Evolutionary conservation across 2,888 invertebrate species (phyloP).

Genomic region (Coleophora flavipennella): DNA sequence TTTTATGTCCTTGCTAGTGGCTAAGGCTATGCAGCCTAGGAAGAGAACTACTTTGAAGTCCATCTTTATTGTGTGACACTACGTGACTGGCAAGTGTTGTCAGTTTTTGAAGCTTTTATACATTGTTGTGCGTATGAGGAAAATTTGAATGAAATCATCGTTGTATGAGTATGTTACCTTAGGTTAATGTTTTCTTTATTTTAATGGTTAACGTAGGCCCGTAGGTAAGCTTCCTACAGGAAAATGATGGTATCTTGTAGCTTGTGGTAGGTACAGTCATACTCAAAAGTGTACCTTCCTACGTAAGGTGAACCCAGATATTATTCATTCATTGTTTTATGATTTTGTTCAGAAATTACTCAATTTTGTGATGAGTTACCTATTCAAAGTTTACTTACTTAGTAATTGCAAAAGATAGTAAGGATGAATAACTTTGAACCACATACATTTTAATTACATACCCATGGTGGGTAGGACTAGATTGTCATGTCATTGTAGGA

Average conservation of each 20-base stretch:
- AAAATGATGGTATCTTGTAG: slow-evolving; percentile 33
- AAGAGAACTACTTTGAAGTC: slow-evolving; percentile 15
- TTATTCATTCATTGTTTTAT: too few relatives aligned
- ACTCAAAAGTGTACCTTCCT: slow-evolving; percentile 14
- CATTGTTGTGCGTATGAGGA: slow-evolving; percentile 38
- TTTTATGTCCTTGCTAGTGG: slow-evolving; percentile 33
- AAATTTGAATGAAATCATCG: slow-evolving; percentile 40
- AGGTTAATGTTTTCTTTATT: slow-evolving; percentile 39
- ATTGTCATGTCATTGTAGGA: too few relatives aligned
- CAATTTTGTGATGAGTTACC: too few relatives aligned
- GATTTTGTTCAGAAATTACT: too few relatives aligned
- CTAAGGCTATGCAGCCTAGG: slow-evolving; percentile 28
- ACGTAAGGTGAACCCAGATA: too few relatives aligned
- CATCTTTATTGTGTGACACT: slow-evolving; percentile 1
- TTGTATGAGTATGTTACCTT: slow-evolving; percentile 1
- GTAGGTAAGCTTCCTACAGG: slow-evolving; percentile 47
- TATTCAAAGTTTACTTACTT: too few relatives aligned
- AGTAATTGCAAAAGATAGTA: too few relatives aligned
- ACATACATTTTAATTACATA: too few relatives aligned
- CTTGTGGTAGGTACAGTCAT: slow-evolving; percentile 29
- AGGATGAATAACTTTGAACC: too few relatives aligned
- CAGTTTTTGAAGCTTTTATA: slow-evolving; percentile 32
- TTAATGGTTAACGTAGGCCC: slow-evolving; percentile 28
- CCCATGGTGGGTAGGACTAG: too few relatives aligned
- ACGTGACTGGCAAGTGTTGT: background rate